These are phyloP conservation scores for Suricata suricatta DNA, from an alignment of 2,113 vertebrate genomes.

Conservation along the genomic window DNA sequence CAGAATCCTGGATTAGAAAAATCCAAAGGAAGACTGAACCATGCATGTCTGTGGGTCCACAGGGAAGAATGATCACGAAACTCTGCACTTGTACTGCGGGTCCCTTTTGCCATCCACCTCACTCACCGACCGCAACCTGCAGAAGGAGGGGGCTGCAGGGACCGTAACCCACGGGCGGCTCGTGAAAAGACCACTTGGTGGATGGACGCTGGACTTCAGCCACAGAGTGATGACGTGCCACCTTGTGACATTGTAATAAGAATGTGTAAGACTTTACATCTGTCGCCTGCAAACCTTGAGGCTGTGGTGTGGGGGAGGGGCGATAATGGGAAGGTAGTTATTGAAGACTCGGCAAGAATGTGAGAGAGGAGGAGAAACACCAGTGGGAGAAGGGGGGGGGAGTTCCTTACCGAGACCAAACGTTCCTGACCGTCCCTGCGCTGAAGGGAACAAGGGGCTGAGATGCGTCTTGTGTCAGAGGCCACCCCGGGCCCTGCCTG, in stretches of 20 bases:
- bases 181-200: neutral
- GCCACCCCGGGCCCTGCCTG: neutral
- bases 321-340: neutral
- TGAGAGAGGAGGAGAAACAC: neutral
- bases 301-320: neutral
- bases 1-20: neutral
- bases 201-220: conserved; percentile 1
- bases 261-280: conserved; percentile 35
- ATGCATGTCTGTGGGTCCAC: neutral
- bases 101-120: neutral
- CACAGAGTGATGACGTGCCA: neutral
- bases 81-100: neutral
- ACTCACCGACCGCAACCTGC: accelerated
- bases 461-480: neutral
- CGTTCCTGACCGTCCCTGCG: neutral
- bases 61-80: neutral
- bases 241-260: conserved; percentile 12
- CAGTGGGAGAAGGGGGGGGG: neutral
- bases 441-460: no score
- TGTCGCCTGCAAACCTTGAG: conserved; percentile 48
- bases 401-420: neutral
- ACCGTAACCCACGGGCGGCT: neutral
- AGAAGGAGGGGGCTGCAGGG: neutral
- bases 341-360: neutral
- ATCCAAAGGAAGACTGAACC: neutral